Conservation (phyloP, 2,113 vertebrate species). For the Camelus bactrianus region DNA sequence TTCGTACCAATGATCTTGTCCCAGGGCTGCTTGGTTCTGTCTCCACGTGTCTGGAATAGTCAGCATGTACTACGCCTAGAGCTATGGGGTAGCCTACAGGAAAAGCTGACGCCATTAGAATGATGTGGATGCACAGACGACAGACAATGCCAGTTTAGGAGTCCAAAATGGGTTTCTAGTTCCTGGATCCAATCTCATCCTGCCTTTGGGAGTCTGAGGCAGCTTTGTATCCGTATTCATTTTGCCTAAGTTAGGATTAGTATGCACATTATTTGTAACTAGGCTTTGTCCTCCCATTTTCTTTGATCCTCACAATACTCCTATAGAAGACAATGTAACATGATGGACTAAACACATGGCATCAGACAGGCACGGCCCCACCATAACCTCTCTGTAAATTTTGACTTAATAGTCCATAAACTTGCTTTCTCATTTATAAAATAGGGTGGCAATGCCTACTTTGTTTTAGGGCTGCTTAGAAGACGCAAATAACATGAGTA, state of each 20-base stretch:
- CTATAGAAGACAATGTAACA: not conserved
- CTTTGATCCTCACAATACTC: constrained; percentile 21
- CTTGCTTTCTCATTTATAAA: constrained; percentile 37
- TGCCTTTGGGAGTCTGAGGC: not conserved
- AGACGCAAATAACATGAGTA: not conserved
- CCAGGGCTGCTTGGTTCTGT: not conserved
- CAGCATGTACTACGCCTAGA: not conserved
- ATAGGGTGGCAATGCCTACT: not conserved
- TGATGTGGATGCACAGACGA: not conserved
- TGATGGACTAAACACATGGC: not conserved
- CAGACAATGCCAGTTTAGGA: not conserved
- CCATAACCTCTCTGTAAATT: not conserved
- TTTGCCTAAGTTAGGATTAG: not conserved
- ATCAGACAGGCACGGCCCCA: not conserved
- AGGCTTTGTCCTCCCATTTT: constrained; percentile 22
- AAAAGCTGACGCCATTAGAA: constrained; percentile 12
- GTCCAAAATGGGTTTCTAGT: not conserved
- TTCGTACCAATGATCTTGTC: not conserved
- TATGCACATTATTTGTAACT: not conserved
- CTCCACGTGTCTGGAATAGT: not conserved
- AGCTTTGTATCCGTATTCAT: not conserved
- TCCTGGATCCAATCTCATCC: not conserved
- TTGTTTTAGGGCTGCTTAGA: constrained; percentile 16
- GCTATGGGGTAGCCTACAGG: not conserved
- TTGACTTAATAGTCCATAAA: not conserved